A percentile compares a stretch with the other conserved stretches of the same genome.
phyloP scores from a whole-genome alignment of 1,140 invertebrate genomes.

The Saccostrea cuccullata region DNA sequence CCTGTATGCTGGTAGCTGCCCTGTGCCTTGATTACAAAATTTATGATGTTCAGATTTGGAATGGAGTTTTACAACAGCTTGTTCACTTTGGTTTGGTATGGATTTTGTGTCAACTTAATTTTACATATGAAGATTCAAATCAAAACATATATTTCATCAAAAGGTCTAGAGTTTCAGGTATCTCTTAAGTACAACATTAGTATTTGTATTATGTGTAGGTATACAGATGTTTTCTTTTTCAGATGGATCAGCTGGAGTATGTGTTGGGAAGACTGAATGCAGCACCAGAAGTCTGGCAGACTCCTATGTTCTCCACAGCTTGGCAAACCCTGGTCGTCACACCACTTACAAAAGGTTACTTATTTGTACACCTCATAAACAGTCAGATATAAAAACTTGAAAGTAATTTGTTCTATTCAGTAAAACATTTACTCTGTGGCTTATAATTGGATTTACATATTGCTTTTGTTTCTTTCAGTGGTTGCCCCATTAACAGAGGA shows the following conservation, averaged over 20 bases:
- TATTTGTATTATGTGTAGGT: no score
- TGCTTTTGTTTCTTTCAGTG: conserved; percentile 46
- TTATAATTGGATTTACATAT: no score
- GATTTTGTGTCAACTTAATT: background rate
- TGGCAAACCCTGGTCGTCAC: conserved; percentile 63
- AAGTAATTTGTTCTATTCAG: no score
- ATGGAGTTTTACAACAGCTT: conserved; percentile 63
- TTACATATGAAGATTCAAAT: no score
- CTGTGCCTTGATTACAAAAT: conserved; percentile 70
- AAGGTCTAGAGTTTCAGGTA: no score
- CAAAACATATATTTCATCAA: no score
- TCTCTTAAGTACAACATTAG: no score
- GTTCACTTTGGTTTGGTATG: conserved; percentile 66
- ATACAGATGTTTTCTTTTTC: background rate
- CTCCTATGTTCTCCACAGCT: conserved; percentile 57
- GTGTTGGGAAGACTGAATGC: conserved; percentile 61
- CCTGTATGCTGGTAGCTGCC: conserved; percentile 55
- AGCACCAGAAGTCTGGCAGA: conserved; percentile 63
- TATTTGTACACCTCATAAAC: no score
- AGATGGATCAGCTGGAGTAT: conserved; percentile 65
- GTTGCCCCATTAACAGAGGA: conserved; percentile 59
- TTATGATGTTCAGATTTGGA: conserved; percentile 67
- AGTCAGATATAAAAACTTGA: no score
- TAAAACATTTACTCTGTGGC: no score
- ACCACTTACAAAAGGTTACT: conserved; percentile 62